Evolutionary conservation across 2,888 invertebrate species (phyloP), one percentile per base, ranked within the genome.

Genomic region (Latrodectus hesperus): DNA sequence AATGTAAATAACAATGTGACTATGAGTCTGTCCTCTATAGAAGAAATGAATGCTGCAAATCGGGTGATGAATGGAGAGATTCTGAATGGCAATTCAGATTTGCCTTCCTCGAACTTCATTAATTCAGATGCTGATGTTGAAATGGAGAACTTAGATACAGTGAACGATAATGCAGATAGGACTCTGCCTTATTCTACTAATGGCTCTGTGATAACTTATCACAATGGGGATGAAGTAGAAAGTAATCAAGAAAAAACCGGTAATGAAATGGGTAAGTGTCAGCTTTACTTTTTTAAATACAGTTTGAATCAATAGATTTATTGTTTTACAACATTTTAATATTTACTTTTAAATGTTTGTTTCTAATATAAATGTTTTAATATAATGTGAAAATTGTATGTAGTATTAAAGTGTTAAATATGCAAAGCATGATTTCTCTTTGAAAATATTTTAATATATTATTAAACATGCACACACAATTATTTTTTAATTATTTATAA

Each of bases 31-130:
- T 67, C 83, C 1, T 76, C 85, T 51, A 75, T 86, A 22, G 94
- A 94, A 90, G 94, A 94, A 90, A 92, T 94, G 92, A 94, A 93
- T 90, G 94, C 94, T 89, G 93, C 94, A 90, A 94, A 94, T 90
- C 94, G 94, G 92, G 91, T 93, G 91, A 92, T 93, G 80, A 93
- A 93, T 88, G 91, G 91, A 26, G 91, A 92, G 91, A 89, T 90
- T 60, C n/a, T 85, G 14, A 88, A 88, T 73, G 88, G 88, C 12
- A 88, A 82, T 53, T 74, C 84, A 4, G 82, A 82, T 12, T 22
- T 76, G 11, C 26, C 68, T n/a, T 51, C 52, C 11, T 53, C 84
- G 72, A 80, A 88, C 84, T 84, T 67, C 17, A 71, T 84, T 38
- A 79, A 88, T 55, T 72, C 84, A 12, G 89, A 89, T 80, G 73